A percentile compares a stretch with the other conserved stretches of the same genome.
These are phyloP conservation scores for Aporrectodea caliginosa DNA, from an alignment of 1,140 invertebrate species.

Conservation along the genomic window DNA sequence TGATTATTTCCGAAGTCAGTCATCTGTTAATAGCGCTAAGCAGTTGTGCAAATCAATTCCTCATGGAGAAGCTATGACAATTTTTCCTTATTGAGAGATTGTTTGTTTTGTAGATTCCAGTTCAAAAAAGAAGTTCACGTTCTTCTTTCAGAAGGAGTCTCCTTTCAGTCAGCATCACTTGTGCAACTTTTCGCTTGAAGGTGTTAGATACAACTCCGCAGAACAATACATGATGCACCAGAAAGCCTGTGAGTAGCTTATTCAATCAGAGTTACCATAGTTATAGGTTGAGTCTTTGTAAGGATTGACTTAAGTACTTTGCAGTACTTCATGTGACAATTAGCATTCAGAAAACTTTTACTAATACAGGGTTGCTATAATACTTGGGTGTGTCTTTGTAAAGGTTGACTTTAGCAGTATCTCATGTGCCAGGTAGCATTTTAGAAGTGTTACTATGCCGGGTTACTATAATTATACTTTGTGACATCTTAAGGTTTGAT, in stretches of 20 bases:
- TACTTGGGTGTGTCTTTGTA: too few species aligned
- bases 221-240: conserved; percentile 52
- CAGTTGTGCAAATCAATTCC: too few species aligned
- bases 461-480: too few species aligned
- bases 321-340: too few species aligned
- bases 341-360: background rate
- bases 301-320: background rate
- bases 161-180: conserved; percentile 46
- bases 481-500: too few species aligned
- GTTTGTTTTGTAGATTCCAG: background rate
- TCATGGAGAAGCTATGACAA: background rate
- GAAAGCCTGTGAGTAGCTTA: conserved; percentile 43
- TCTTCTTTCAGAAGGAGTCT: conserved; percentile 38
- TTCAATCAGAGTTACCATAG: background rate
- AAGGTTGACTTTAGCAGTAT: too few species aligned
- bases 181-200: conserved; percentile 39
- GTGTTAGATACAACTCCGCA: conserved; percentile 41
- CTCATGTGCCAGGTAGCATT: too few species aligned
- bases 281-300: background rate
- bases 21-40: background rate
- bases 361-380: too few species aligned
- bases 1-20: background rate
- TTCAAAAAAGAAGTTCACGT: conserved; percentile 25
- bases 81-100: background rate
- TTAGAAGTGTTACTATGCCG: too few species aligned